Evolutionary conservation across 2,888 invertebrate species (phyloP), one percentile per base, ranked within the genome.

Genomic region (Acrocera orbiculus): DNA sequence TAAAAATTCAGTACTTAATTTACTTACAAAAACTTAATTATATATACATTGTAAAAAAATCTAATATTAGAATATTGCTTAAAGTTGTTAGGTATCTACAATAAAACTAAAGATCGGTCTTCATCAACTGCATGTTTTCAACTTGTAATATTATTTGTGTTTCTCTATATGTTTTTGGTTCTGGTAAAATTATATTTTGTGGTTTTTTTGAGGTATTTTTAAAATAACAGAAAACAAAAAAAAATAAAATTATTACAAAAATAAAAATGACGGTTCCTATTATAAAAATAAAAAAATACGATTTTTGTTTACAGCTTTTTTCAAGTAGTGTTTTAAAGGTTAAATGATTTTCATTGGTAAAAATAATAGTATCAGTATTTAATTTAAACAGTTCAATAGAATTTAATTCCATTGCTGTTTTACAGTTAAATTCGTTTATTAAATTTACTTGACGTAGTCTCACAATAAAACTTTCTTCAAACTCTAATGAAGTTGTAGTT

Each of bases 121-220:
- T 80, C 38, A 83, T 62, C 30, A 83, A 72, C 58, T 82, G 80
- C 27, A 81, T 77, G 56, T 77, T 73, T 64, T 86, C 85, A 44
- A 83, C 76, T 52, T 85, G 77, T 49, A 85, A 79, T 56, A 83
- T 77, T 47, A 85, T 71, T 60, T 86, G 83, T 8, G 85, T 85
- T 62, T 86, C 83, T 49, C 76, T 68, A 52, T 85, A 86, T 11
- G 82, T 76, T 50, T 78, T 69, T 2, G 80, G 76, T 46, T 83
- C 83, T 1, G 85, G 83, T 49, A 81, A 69, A 32, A 85, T 77
- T 56, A 83, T 65, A 50, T 73, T 70, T 45, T 76, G 44, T n/a
- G n/a, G n/a, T n/a, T n/a, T n/a, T n/a, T n/a, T n/a, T n/a, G n/a
- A n/a, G n/a, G n/a, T n/a, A n/a, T n/a, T n/a, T n/a, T n/a, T n/a